phyloP scores from a whole-genome alignment of 2,797 vertebrate genomes.

The Apodemus agrarius region DNA sequence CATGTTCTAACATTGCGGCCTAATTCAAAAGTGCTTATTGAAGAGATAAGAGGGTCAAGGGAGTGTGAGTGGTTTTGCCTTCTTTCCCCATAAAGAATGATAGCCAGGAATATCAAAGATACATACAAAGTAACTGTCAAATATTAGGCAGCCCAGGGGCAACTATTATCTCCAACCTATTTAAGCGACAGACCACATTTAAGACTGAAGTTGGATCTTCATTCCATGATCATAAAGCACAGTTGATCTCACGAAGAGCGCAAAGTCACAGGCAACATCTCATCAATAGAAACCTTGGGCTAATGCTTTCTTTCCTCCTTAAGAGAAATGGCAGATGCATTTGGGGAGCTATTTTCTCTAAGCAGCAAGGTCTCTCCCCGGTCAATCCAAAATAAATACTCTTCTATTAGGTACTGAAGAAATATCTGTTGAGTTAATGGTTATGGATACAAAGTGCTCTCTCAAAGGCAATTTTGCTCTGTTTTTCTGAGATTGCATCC shows the following conservation, averaged over 20 bases:
- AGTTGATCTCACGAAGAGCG: not conserved
- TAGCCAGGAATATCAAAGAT: not conserved
- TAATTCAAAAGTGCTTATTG: not conserved
- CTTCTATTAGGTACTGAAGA: conserved; percentile 67
- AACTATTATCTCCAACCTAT: not conserved
- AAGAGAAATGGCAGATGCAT: conserved; percentile 50
- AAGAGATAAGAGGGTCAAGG: not conserved
- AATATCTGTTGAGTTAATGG: conserved; percentile 75
- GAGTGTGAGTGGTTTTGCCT: not conserved
- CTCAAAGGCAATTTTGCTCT: conserved; percentile 55
- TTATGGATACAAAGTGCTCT: conserved; percentile 61
- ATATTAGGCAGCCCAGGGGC: not conserved
- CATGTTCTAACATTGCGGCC: not conserved
- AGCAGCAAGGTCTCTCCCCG: conserved; percentile 43
- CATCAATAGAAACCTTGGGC: not conserved
- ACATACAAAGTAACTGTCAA: not conserved
- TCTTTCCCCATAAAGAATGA: not conserved
- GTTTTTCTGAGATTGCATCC: not conserved
- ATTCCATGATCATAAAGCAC: not conserved
- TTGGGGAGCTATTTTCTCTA: conserved; percentile 69
- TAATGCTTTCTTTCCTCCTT: conserved; percentile 26
- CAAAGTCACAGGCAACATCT: not conserved
- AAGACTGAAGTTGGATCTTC: not conserved
- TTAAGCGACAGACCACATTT: not conserved
- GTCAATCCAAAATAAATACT: conserved; percentile 70